Evolutionary conservation across 2,888 invertebrate species (phyloP).

Genomic region (Poecilus cupreus): DNA sequence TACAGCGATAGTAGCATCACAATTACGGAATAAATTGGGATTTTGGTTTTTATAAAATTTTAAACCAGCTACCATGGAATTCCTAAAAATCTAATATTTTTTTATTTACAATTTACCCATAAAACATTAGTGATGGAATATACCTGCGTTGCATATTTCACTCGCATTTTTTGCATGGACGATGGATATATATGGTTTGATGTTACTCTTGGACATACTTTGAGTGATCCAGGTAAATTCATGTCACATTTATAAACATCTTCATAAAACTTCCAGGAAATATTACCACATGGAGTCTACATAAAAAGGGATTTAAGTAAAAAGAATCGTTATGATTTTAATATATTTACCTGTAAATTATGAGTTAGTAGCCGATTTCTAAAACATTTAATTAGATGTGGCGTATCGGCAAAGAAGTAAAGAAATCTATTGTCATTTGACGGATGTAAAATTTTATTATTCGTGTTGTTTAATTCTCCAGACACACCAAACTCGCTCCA

Average conservation of each 20-base stretch:
- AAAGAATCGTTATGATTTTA: too few species aligned
- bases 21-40: constrained; percentile 1
- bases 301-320: constrained; percentile 46
- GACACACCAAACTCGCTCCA: constrained; percentile 61
- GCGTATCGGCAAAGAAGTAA: constrained; percentile 63
- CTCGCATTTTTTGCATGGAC: constrained; percentile 60
- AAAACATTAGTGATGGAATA: neutral
- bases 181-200: constrained; percentile 51
- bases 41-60: constrained; percentile 32
- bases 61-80: constrained; percentile 47
- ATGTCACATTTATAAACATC: constrained; percentile 45
- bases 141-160: constrained; percentile 57
- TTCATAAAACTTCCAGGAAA: constrained; percentile 58
- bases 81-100: constrained; percentile 55
- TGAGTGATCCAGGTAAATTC: constrained; percentile 50
- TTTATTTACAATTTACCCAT: neutral
- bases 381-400: constrained; percentile 63
- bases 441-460: constrained; percentile 48
- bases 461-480: constrained; percentile 9
- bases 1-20: constrained; percentile 33
- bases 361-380: constrained; percentile 61
- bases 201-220: constrained; percentile 58
- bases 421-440: constrained; percentile 57
- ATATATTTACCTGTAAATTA: constrained; percentile 54
- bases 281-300: constrained; percentile 18